Evolutionary conservation across 2,888 invertebrate species (phyloP), one percentile per base, ranked within the genome.

Genomic region (Nemoura dubitans): DNA sequence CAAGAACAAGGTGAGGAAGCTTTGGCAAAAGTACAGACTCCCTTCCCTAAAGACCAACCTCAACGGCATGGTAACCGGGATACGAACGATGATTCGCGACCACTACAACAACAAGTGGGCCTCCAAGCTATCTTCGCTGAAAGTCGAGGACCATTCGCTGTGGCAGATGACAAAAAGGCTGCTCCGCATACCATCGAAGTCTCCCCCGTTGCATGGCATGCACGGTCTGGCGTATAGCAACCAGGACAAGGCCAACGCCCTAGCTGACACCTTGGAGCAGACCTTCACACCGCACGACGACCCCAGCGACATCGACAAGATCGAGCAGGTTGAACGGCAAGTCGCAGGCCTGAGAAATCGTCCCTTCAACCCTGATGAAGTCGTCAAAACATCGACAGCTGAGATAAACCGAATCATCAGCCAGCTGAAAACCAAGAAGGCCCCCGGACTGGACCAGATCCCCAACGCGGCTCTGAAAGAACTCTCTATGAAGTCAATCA

Each of bases 1-100:
- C 1, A 78, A 80, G 27, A 86, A 86, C 86, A 6, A 27, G 27
- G 26, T 86, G 29, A 28, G 83, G 5, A 42, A 59, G 10, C 28
- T 42, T 0, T 43, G 86, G 30, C 28, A 29, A 21, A 36, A 43
- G 10, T 28, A 77, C 26, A n/a, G 80, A 21, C 25, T 36, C 29
- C 16, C 26, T n/a, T 0, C 0, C 1, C 30, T 28, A 16, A 80
- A 80, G 27, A 28, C 28, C 25, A 14, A 27, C 2, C 27, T 80
- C 2, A 80, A 80, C 80, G 5, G 25, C 14, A 25, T 27, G 80
- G 16, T 16, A 25, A 28, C 27, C 5, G 28, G 25, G 1, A 25
- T 80, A 16, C 5, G 25, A 80, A 1, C 2, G 26, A 80, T 80
- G 27, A 80, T 80, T 16, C 5, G 7, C 1, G 6, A 80, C 5